phyloP scores from a whole-genome alignment of 2,113 vertebrate genomes.

The Globicephala melas region DNA sequence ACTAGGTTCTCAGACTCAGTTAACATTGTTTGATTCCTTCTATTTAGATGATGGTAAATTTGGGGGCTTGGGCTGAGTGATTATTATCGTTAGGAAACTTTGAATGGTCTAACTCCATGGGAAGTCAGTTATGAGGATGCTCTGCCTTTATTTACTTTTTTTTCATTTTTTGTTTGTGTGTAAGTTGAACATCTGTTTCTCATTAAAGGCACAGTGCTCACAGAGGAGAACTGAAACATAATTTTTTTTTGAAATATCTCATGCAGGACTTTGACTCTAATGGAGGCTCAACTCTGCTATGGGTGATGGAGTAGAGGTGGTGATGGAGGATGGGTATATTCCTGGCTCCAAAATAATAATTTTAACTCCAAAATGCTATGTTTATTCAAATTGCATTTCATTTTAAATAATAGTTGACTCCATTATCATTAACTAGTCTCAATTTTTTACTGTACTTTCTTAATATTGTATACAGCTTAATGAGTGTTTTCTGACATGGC shows the following conservation, averaged over 20 bases:
- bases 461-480: background rate
- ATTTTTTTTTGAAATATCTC: background rate
- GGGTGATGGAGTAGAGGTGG: background rate
- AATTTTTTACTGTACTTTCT: background rate
- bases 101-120: background rate
- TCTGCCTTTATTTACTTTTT: constrained; percentile 14
- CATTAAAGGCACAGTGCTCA: background rate
- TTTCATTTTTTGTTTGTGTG: background rate
- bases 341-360: background rate
- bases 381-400: background rate
- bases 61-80: background rate
- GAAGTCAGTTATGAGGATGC: background rate
- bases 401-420: background rate
- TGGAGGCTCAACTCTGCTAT: background rate
- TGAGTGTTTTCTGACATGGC: background rate
- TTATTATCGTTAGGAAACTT: background rate
- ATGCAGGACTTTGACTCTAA: background rate
- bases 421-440: background rate
- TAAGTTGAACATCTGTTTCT: constrained; percentile 48
- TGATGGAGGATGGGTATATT: background rate
- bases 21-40: background rate
- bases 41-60: background rate
- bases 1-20: background rate
- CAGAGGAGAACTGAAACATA: background rate
- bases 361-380: background rate